phyloP scores from a whole-genome alignment of 2,113 vertebrate genomes.

The Oenanthe oenanthe region DNA sequence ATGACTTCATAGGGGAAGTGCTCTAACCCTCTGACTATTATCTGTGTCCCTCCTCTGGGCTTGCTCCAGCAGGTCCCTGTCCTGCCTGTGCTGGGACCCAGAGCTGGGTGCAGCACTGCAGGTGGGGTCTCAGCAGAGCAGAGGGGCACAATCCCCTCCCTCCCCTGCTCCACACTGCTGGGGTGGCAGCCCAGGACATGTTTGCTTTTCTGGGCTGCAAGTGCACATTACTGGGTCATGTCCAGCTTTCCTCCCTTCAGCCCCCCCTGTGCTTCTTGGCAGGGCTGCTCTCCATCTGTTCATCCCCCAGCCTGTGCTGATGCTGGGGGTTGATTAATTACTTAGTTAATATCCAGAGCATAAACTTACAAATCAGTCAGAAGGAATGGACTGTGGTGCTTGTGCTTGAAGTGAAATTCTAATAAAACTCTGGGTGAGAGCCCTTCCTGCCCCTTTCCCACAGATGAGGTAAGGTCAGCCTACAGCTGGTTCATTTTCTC shows the following conservation, averaged over 20 bases:
- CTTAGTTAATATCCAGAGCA: background rate
- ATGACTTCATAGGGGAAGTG: background rate
- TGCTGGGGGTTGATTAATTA: background rate
- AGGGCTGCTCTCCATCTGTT: background rate
- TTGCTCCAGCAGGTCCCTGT: accelerated
- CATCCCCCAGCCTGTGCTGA: background rate
- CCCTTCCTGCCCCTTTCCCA: background rate
- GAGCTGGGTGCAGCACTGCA: background rate
- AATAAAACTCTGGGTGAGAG: background rate
- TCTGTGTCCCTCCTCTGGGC: accelerated
- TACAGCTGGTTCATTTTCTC: background rate
- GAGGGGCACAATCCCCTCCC: background rate
- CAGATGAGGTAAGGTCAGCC: background rate
- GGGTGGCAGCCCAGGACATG: background rate
- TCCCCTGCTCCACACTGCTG: background rate
- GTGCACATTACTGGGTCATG: background rate
- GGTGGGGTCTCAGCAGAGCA: background rate
- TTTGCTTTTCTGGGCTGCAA: background rate
- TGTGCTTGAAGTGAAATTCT: background rate
- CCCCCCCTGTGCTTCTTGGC: background rate
- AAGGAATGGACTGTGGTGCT: background rate
- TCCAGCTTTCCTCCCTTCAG: background rate
- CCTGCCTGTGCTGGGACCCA: background rate
- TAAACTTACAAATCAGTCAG: background rate
- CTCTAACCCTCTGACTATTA: background rate